Base-by-base conservation (phyloP, 2,113 vertebrate species). In the Podiceps cristatus region DNA sequence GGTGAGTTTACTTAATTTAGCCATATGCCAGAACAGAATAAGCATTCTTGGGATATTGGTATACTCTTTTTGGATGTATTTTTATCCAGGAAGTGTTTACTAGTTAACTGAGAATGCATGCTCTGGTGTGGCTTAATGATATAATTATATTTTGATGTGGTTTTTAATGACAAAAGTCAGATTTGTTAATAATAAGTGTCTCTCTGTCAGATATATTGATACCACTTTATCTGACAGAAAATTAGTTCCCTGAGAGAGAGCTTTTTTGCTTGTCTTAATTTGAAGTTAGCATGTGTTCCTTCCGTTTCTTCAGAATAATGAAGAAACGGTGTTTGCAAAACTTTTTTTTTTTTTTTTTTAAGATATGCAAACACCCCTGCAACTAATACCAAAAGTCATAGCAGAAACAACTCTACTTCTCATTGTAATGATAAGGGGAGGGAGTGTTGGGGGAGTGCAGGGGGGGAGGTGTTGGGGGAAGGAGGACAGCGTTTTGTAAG, bases 1-100 rank as follows among this genome's bases (percentile, higher is more conserved):
- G 99, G 99, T 99, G 98, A 99, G 99, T 98, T 94, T 89, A 49
- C 91, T 93, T 97, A 24, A 88, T 96, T 93, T 88, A 97, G 88
- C 91, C 58, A 31, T 95, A 83, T 92, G 91, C 97, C 96, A 95
- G 96, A 96, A 95, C 88, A 94, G 94, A 82, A 73, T 94, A 91
- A 95, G 79, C 95, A 86, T 94, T 96, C 95, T 97, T 96, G 91
- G 58, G 55, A 55, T 59, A 56, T 91, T 97, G 92, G 89, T 96
- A 79, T 96, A 83, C 96, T 91, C 95, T 95, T 96, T 96, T 96
- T 93, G 85, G 91, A 95, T 92, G 56, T 92, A 18, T 25, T 63
- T 85, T 83, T 81, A 94, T 97, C 92, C 93, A 94, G 92, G 94
- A 97, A 94, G 90, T 55, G 95, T 97, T 89, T 96, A 94, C 95